phyloP scores from a whole-genome alignment of 30 jellyfish, hydroid and myxozoan genomes.

The Chironex yamaguchii region DNA sequence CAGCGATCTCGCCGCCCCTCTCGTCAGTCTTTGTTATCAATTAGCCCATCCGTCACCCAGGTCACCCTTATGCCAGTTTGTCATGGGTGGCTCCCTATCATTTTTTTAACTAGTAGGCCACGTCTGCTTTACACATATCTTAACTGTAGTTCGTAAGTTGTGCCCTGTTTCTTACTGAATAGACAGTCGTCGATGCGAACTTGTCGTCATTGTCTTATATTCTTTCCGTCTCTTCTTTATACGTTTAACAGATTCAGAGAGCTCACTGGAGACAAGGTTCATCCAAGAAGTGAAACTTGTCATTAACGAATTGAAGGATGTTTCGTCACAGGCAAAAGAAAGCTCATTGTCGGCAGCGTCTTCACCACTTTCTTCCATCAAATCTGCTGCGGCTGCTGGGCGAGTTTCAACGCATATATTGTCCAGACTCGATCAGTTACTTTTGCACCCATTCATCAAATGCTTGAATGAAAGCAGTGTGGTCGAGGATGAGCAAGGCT shows the following conservation, averaged over 20 bases:
- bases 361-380: conserved; percentile 69
- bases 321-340: conserved; percentile 50
- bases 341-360: conserved; percentile 16
- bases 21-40: no score
- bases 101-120: no score
- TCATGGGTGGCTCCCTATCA: no score
- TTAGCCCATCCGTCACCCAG: no score
- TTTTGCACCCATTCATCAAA: conserved; percentile 58
- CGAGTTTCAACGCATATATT: conserved; percentile 70
- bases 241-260: conserved; percentile 10
- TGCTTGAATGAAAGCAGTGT: not conserved
- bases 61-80: no score
- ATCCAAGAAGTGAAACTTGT: conserved; percentile 47
- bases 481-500: not conserved
- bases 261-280: conserved; percentile 77
- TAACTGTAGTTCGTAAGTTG: no score
- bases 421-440: conserved; percentile 39
- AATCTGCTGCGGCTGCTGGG: conserved; percentile 97
- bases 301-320: conserved; percentile 39
- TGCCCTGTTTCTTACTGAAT: no score
- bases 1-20: no score
- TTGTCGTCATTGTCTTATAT: not conserved
- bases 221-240: not conserved
- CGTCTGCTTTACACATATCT: no score
- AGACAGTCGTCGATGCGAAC: no score